Evolutionary conservation across 2,113 vertebrate species (phyloP), one percentile per base, ranked within the genome.

Genomic region (Protomyctophum bolini): DNA sequence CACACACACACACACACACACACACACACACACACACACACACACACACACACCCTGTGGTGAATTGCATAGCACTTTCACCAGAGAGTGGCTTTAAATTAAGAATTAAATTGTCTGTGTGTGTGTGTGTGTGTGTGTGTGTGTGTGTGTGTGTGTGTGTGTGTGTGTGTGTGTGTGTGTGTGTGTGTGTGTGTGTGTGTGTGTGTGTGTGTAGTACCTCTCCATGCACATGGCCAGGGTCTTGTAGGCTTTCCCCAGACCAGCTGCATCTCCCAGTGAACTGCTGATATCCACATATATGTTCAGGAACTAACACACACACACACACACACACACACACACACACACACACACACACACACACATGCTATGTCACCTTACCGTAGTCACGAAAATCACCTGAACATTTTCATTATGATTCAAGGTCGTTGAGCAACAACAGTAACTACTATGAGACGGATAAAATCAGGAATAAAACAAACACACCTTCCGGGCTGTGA

Each of bases 241-340:
- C 62, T 71, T 89, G 70, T 87, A 90, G 10, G 83, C 67, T 61
- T 70, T 83, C 0, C 76, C 86, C 12, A 87, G 64, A 6, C 77
- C 67, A 0, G 80, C 70, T 12, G 69, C 6, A 8, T 93, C 76
- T 28, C 79, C 28, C 61, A 90, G 72, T 0, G 28, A 52, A 1
- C 33, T 70, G 5, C 15, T 86, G 1, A 90, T 86, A 62, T 90
- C 71, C 63, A 87, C 55, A 58, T 66, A 85, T 0, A 28, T 63
- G 52, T 68, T 84, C 48, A 92, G 84, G 73, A 87, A 83, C 91
- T 93, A 71, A 79, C 12, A 78, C 9, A 70, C 47, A 68, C 95
- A 91, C 77, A 85, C 76, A 81, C 85, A 54, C 73, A 80, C 77
- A n/a, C 52, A 11, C n/a, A 61, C 46, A 41, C 8, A 8, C 54